phyloP scores from a whole-genome alignment of 2,888 invertebrate species.

The Caenorhabditis sp. region DNA sequence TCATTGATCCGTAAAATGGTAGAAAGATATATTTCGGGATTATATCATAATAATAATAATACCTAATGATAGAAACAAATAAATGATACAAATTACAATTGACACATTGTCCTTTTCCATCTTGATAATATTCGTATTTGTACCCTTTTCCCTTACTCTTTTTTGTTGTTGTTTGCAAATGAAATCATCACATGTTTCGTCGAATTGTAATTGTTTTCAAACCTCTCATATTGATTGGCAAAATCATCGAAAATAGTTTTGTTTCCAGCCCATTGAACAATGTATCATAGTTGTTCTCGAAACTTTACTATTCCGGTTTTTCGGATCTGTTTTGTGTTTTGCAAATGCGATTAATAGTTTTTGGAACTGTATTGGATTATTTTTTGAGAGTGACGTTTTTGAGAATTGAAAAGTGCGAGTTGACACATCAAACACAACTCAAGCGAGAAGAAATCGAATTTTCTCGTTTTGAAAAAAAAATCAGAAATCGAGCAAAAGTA shows the following conservation, averaged over 20 bases:
- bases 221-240: not conserved
- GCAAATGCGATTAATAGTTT: not conserved
- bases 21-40: not conserved
- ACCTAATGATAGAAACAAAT: not conserved
- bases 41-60: too few species aligned
- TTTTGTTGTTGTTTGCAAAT: not conserved
- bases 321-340: not conserved
- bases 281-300: not conserved
- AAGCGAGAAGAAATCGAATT: too few species aligned
- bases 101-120: not conserved
- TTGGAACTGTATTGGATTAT: not conserved
- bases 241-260: not conserved
- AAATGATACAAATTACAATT: not conserved
- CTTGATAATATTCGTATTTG: not conserved
- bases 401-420: not conserved
- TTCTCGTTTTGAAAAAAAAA: too few species aligned
- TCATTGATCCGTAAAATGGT: not conserved
- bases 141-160: too few species aligned
- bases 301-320: not conserved
- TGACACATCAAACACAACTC: too few species aligned
- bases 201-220: not conserved
- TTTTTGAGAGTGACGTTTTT: not conserved
- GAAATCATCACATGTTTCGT: not conserved
- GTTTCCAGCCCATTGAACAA: not conserved
- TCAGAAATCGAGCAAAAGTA: too few species aligned